Evolutionary conservation across 2,113 vertebrate genomes (phyloP).

Genomic region (Oryzias javanicus): DNA sequence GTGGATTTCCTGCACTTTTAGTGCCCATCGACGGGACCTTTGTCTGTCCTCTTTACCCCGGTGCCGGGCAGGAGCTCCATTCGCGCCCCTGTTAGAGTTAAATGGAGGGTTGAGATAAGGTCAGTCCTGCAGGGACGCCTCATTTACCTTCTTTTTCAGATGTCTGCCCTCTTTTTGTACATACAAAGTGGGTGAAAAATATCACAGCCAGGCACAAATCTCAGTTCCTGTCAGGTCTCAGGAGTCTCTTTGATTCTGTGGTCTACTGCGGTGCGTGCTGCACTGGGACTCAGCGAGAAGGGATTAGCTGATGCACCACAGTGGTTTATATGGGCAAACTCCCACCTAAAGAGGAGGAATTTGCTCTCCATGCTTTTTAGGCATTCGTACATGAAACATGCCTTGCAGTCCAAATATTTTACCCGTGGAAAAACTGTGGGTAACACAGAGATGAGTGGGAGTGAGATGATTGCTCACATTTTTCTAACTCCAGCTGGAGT

Average conservation of each 20-base stretch:
- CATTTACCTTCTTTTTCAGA: slow-evolving; percentile 21
- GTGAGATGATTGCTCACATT: slow-evolving; percentile 75
- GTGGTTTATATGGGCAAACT: slow-evolving; percentile 54
- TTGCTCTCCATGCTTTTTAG: slow-evolving; percentile 65
- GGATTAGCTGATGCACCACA: slow-evolving; percentile 42
- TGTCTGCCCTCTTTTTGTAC: slow-evolving; percentile 34
- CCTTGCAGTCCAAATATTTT: slow-evolving; percentile 67
- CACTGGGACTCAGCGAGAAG: slow-evolving; percentile 24
- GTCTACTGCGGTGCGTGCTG: slow-evolving; percentile 23
- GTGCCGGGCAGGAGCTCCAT: slow-evolving; percentile 26
- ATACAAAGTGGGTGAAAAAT: slow-evolving; percentile 65
- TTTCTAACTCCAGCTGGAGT: slow-evolving; percentile 65
- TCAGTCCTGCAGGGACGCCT: slow-evolving; percentile 31
- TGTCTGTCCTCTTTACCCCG: slow-evolving; percentile 26
- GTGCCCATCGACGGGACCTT: slow-evolving; percentile 59
- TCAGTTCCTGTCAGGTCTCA: slow-evolving; percentile 57
- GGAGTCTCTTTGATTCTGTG: slow-evolving; percentile 9
- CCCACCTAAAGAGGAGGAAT: slow-evolving; percentile 65
- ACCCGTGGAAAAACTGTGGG: slow-evolving; percentile 71
- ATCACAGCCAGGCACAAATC: slow-evolving; percentile 47
- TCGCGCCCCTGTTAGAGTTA: slow-evolving; percentile 41
- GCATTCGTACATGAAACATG: slow-evolving; percentile 67
- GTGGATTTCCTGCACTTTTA: slow-evolving; percentile 67
- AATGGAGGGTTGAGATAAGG: slow-evolving; percentile 43
- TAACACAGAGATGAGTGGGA: slow-evolving; percentile 74